Evolutionary conservation across 2,888 invertebrate species (phyloP), one percentile per base, ranked within the genome.

Genomic region (Diaprepes abbreviatus): DNA sequence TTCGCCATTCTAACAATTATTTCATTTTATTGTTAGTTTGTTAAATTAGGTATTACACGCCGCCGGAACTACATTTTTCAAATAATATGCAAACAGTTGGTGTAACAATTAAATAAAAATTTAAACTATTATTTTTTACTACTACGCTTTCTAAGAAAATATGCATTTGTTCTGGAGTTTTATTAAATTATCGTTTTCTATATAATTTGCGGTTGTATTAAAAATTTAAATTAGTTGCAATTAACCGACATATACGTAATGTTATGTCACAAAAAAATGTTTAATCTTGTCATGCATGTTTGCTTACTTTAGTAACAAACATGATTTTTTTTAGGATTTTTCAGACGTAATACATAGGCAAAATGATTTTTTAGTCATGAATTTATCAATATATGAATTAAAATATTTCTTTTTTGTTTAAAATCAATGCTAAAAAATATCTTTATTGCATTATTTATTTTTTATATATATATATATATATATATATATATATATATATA

Each of bases 101-200:
- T 48, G 2, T 36, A 40, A 19, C 19, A 33, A 55, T 55, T 17
- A 31, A 17, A n/a, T n/a, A 33, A 35, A 7, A 43, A 43, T 43
- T 43, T 19, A 48, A 43, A 48, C 17, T 48, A 33, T 60, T 35
- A 60, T 60, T 28, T 14, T n/a, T 60, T 60, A 17, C n/a, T 35
- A 54, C 17, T 45, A 60, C 60, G 60, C 60, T 60, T 60, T 60
- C 60, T 60, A 60, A 10, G 54, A 33, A 54, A 54, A 54, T 54
- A 54, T 54, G 33, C 35, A 33, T 54, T 54, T 17, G 35, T 35
- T 35, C 54, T 54, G 17, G 52, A 54, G 17, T 54, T 54, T 54
- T 54, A 33, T 54, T 24, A 24, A 24, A 24, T 24, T 4, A 24
- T 24, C 5, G 3, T 24, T 4, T 54, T 54, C 54, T 35, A 17